These are phyloP conservation scores for Anoplophora glabripennis DNA, from an alignment of 1,140 invertebrate species.

Conservation along the genomic window DNA sequence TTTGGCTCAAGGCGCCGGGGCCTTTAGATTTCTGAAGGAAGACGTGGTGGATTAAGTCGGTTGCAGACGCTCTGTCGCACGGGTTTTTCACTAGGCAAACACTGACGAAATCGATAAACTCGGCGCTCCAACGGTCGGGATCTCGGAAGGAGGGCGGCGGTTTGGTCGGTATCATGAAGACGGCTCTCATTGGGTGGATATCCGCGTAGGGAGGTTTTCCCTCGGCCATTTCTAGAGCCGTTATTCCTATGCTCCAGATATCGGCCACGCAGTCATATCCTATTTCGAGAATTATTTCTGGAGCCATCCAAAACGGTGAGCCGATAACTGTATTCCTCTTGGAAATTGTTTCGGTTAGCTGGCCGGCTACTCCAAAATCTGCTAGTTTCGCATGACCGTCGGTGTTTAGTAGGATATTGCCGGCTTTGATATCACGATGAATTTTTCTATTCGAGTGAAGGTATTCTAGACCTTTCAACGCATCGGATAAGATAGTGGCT, in stretches of 20 bases:
- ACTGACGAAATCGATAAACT: conserved; percentile 98
- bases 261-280: conserved; percentile 99
- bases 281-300: conserved; percentile 97
- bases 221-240: conserved; percentile 98
- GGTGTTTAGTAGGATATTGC: conserved; percentile 98
- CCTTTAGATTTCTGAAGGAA: conserved; percentile 83
- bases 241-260: conserved; percentile 98
- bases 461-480: conserved; percentile 94
- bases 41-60: conserved; percentile 84
- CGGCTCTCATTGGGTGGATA: conserved; percentile 98
- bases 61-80: conserved; percentile 89
- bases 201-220: conserved; percentile 98
- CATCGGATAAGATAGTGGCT: conserved; percentile 91
- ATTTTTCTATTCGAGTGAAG: conserved; percentile 95
- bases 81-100: conserved; percentile 92
- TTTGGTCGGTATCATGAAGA: conserved; percentile 99
- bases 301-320: conserved; percentile 99
- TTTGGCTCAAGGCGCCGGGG: conserved; percentile 77
- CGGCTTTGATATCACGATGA: conserved; percentile 94
- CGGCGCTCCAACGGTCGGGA: conserved; percentile 92
- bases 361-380: conserved; percentile 99
- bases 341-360: conserved; percentile 99
- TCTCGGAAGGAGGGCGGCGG: conserved; percentile 97
- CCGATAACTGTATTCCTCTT: conserved; percentile 98
- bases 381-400: conserved; percentile 98